These are phyloP conservation scores for Eubucco bourcierii DNA, from an alignment of 2,113 vertebrate genomes.

Conservation along the genomic window DNA sequence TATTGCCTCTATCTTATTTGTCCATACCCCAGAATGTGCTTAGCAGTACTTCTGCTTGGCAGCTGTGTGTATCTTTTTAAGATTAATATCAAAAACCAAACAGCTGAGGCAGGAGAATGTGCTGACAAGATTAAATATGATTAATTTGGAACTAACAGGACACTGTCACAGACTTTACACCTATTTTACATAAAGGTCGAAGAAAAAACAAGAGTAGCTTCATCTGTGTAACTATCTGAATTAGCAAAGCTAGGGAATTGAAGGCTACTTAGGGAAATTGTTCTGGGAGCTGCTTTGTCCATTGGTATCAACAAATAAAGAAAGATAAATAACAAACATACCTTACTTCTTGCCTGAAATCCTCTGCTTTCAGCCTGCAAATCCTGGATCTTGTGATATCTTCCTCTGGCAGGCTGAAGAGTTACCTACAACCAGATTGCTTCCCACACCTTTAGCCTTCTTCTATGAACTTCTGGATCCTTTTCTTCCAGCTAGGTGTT, in stretches of 20 bases:
- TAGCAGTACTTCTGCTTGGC: background rate
- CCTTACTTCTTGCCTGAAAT: background rate
- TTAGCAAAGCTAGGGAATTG: background rate
- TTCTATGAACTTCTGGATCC: background rate
- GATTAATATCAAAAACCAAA: constrained; percentile 11
- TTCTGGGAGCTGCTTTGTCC: background rate
- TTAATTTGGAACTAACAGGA: background rate
- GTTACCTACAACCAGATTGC: background rate
- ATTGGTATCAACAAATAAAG: background rate
- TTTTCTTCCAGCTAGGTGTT: background rate
- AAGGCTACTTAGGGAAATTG: background rate
- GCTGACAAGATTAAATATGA: background rate
- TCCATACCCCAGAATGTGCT: background rate
- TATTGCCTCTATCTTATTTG: background rate
- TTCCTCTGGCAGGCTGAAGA: background rate
- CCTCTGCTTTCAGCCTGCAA: background rate
- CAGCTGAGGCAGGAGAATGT: background rate
- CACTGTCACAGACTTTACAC: background rate
- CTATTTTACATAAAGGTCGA: background rate
- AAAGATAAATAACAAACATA: background rate
- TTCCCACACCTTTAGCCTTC: background rate
- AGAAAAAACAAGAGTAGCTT: background rate
- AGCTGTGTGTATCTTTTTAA: background rate
- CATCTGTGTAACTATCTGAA: background rate
- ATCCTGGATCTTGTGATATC: background rate